phyloP scores from a whole-genome alignment of 2,797 vertebrate species.

The Rousettus madagascariensis region DNA sequence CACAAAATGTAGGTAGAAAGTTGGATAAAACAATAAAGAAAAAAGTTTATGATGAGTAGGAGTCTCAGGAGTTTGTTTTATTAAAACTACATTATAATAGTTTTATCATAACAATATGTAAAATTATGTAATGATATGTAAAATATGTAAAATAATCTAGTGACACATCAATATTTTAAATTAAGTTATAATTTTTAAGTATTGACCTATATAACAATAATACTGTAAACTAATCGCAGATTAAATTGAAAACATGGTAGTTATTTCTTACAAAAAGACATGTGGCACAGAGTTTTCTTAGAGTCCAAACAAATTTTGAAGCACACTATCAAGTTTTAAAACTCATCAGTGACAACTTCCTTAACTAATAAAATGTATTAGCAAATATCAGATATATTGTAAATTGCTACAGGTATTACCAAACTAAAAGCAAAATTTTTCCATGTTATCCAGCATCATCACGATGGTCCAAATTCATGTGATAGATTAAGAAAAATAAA shows the following conservation, averaged over 20 bases:
- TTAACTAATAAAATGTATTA: background rate
- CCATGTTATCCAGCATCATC: background rate
- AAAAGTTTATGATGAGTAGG: background rate
- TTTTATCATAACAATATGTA: background rate
- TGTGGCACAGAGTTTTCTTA: background rate
- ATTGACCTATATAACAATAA: background rate
- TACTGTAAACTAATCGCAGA: background rate
- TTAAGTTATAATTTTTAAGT: background rate
- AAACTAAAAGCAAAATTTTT: background rate
- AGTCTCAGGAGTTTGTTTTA: background rate
- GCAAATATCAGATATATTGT: background rate
- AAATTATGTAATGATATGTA: background rate
- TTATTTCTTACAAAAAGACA: background rate
- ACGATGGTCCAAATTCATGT: background rate
- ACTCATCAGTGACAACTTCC: background rate
- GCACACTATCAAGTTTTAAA: background rate
- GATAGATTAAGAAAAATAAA: background rate
- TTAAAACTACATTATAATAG: background rate
- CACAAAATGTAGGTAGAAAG: background rate
- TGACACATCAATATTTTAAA: background rate
- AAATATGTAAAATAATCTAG: background rate
- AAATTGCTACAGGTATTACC: background rate
- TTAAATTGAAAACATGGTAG: background rate
- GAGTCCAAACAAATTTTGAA: background rate
- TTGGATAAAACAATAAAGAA: background rate